Conservation (phyloP, 2,113 vertebrate species). For the Aldabrachelys gigantea region DNA sequence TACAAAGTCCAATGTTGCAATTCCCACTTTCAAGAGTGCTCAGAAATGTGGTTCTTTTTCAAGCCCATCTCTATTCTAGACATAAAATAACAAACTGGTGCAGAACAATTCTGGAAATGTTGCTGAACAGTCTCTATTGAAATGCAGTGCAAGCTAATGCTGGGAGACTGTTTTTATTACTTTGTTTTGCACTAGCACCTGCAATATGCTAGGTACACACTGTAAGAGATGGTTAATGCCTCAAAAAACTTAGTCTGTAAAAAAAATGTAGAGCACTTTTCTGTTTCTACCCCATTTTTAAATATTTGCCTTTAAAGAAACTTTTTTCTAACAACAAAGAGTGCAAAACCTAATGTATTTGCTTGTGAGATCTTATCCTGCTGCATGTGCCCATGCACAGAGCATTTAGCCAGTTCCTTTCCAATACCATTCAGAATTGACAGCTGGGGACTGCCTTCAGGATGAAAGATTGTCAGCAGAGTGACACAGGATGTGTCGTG, state of each 20-base stretch:
- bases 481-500: conserved; percentile 21
- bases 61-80: background rate
- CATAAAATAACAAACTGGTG: background rate
- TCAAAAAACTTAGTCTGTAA: background rate
- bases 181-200: background rate
- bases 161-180: background rate
- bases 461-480: conserved; percentile 58
- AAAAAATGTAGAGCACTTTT: background rate
- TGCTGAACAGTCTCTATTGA: background rate
- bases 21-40: background rate
- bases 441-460: conserved; percentile 38
- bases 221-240: background rate
- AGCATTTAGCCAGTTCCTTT: conserved; percentile 25
- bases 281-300: conserved; percentile 1
- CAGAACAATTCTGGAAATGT: background rate
- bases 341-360: background rate
- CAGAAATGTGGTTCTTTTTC: background rate
- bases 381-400: background rate
- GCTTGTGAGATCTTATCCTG: background rate
- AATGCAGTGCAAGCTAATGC: background rate
- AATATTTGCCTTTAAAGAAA: background rate
- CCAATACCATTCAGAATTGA: conserved; percentile 1
- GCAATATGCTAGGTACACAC: background rate
- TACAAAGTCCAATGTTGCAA: background rate
- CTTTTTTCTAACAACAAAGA: background rate